These are phyloP conservation scores for Drosophila parvula DNA, from an alignment of 1,140 invertebrate species.

Conservation along the genomic window DNA sequence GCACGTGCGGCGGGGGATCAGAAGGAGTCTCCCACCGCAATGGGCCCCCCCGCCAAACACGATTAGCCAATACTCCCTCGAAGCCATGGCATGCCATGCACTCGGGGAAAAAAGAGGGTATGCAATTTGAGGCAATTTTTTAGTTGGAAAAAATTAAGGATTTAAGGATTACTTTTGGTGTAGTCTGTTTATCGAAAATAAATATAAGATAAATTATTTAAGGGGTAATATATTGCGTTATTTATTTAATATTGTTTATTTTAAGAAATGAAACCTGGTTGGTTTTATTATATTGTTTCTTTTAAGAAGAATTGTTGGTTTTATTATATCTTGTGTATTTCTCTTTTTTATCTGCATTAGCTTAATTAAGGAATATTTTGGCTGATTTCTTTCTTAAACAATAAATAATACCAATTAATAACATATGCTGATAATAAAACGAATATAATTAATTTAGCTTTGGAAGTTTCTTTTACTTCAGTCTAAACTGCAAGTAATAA, in stretches of 20 bases:
- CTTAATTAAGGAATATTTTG: not conserved
- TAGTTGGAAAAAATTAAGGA: not conserved
- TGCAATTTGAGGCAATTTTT: accelerated
- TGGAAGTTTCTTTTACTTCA: not conserved
- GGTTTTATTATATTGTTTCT: too few species aligned
- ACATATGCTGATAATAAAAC: not conserved
- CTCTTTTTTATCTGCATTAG: too few species aligned
- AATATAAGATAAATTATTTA: too few species aligned
- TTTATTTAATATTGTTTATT: too few species aligned
- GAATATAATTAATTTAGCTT: too few species aligned
- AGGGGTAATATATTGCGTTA: too few species aligned
- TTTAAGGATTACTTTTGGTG: not conserved
- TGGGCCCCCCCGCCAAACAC: not conserved
- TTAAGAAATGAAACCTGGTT: not conserved
- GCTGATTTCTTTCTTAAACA: not conserved
- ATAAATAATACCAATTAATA: not conserved
- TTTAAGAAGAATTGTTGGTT: too few species aligned
- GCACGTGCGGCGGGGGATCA: slow-evolving; percentile 67
- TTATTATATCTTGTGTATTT: too few species aligned
- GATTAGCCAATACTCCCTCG: slow-evolving; percentile 37
- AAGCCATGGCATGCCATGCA: slow-evolving; percentile 18
- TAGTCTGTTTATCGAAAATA: too few species aligned
- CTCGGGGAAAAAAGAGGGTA: not conserved
- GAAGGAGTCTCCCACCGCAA: slow-evolving; percentile 11
- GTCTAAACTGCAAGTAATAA: not conserved